Conservation (phyloP, 2,113 vertebrate species). For the Cinclus mexicanus region DNA sequence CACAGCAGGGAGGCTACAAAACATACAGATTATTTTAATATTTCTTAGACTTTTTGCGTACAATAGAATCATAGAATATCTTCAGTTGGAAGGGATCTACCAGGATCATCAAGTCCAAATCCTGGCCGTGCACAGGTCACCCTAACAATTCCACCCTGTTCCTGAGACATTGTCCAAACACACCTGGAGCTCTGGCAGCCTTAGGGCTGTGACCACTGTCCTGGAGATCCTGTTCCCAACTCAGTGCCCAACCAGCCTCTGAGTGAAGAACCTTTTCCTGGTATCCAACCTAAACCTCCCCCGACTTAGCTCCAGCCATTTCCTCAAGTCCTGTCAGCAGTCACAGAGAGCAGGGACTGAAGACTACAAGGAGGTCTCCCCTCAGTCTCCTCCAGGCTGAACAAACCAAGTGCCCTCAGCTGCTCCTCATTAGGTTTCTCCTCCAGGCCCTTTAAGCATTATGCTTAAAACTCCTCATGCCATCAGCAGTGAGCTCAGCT, state of each 20-base stretch:
- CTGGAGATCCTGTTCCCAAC: neutral
- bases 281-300: too few species aligned
- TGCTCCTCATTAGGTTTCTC: neutral
- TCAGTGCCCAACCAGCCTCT: neutral
- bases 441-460: neutral
- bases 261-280: neutral
- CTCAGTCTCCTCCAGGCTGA: neutral
- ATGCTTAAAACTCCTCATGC: neutral
- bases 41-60: neutral
- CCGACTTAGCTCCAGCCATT: neutral
- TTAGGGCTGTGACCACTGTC: neutral
- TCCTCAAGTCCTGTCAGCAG: neutral
- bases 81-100: neutral
- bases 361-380: fast-evolving
- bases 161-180: neutral
- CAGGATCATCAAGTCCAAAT: neutral
- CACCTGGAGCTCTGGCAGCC: neutral
- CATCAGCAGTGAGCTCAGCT: neutral
- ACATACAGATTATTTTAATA: neutral
- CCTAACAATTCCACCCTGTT: neutral
- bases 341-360: neutral
- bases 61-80: neutral
- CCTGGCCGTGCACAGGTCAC: neutral
- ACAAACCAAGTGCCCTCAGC: neutral
- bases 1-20: fast-evolving